Evolutionary conservation across 2,888 invertebrate species (phyloP).

Genomic region (Automeris io): DNA sequence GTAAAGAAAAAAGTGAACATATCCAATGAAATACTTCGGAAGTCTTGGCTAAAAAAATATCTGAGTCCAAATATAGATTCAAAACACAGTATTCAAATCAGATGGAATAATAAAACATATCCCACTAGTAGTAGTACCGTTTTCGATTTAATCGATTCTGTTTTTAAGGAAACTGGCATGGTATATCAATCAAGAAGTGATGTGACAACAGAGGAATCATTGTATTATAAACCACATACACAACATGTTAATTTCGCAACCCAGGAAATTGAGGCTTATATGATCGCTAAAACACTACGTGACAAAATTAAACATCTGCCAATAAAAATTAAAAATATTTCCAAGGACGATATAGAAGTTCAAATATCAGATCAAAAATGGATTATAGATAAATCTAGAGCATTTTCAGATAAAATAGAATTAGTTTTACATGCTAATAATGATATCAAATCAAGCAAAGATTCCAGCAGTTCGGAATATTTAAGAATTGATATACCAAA

Average conservation of each 20-base stretch:
- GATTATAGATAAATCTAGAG: constrained; percentile 47
- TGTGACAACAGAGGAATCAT: constrained; percentile 32
- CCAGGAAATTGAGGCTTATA: constrained; percentile 55
- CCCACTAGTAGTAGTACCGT: constrained; percentile 51
- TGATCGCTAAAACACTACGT: constrained; percentile 45
- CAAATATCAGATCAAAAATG: constrained; percentile 41
- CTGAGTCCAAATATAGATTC: constrained; percentile 39
- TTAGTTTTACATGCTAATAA: constrained; percentile 45
- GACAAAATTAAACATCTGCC: constrained; percentile 22
- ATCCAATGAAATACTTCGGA: constrained; percentile 31
- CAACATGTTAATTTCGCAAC: constrained; percentile 40
- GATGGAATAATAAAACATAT: constrained; percentile 56
- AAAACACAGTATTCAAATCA: constrained; percentile 42
- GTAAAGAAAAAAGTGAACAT: constrained; percentile 18
- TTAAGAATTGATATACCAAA: constrained; percentile 54
- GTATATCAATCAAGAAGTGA: constrained; percentile 46
- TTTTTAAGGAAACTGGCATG: constrained; percentile 42
- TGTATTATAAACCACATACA: constrained; percentile 26
- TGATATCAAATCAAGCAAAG: constrained; percentile 20
- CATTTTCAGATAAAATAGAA: constrained; percentile 46
- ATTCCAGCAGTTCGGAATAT: constrained; percentile 43
- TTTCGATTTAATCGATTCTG: constrained; percentile 46
- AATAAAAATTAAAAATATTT: constrained; percentile 11
- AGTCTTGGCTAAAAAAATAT: constrained; percentile 46
- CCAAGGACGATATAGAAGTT: constrained; percentile 29